Percentiles rank a stretch among this genome's conserved stretches.
phyloP scores from a whole-genome alignment of 2,888 invertebrate species.

The Bembecia ichneumoniformis region DNA sequence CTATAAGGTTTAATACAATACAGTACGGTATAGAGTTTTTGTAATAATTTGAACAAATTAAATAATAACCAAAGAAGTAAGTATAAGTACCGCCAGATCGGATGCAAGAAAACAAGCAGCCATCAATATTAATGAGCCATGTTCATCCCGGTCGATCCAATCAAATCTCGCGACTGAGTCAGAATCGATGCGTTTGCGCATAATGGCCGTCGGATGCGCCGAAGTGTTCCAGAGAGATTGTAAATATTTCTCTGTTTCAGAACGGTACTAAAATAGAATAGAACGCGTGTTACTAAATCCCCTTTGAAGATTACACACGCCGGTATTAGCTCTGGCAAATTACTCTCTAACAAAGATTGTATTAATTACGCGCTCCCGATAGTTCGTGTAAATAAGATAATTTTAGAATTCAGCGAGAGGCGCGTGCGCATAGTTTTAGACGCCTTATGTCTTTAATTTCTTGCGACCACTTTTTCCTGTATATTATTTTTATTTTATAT shows the following conservation, averaged over 20 bases:
- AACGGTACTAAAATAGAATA: conserved; percentile 69
- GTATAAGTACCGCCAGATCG: conserved; percentile 16
- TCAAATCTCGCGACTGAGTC: conserved; percentile 47
- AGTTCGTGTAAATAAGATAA: conserved; percentile 66
- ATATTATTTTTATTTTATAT: conserved; percentile 23
- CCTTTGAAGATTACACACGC: conserved; percentile 72
- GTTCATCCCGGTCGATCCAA: conserved; percentile 28
- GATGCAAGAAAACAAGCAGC: conserved; percentile 29
- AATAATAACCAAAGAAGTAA: neutral
- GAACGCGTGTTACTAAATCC: conserved; percentile 72
- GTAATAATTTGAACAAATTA: neutral
- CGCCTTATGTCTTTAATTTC: conserved; percentile 60
- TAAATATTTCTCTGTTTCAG: conserved; percentile 73
- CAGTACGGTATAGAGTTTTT: no score
- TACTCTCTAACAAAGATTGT: conserved; percentile 73
- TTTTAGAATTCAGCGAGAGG: conserved; percentile 57
- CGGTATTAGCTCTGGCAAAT: conserved; percentile 72
- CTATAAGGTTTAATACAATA: no score
- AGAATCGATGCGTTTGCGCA: conserved; percentile 62
- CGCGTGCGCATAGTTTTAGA: conserved; percentile 39
- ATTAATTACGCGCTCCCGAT: conserved; percentile 71
- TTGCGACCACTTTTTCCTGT: conserved; percentile 27
- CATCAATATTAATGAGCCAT: conserved; percentile 47
- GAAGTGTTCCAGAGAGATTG: conserved; percentile 69
- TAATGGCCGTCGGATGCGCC: conserved; percentile 71